Base-by-base conservation (phyloP, 2,888 invertebrate species). In the Pocota personata region DNA sequence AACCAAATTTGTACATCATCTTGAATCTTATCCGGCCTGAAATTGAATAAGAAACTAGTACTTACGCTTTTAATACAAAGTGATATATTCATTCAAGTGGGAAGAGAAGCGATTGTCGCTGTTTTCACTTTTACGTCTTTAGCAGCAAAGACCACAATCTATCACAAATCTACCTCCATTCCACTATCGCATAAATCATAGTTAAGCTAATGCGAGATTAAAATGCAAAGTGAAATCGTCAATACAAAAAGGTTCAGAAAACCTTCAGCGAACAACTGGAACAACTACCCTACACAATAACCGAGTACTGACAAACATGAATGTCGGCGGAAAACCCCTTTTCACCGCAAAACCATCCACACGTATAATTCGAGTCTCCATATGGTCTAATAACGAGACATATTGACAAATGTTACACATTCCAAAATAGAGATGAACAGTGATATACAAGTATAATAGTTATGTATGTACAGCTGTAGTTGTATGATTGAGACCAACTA, bases 381-480 rank as follows among this genome's bases (percentile, higher is more conserved):
- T 77, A 77, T 67, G 77, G 66, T 77, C 46, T 77, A 77, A 77
- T 77, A 67, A 67, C 58, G 58, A 35, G 58, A 58, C 67, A 60
- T 67, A 77, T 60, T 77, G 77, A 48, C 67, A 77, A 77, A 77
- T 67, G 67, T 16, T 60, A 60, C 77, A 67, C 58, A 76, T 67
- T 32, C 16, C 14, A n/a, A 75, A 75, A 57, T 19, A 58, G 57
- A 57, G 46, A 64, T 32, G 46, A 60, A 48, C 48, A 30, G 57
- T 57, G 64, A 58, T 67, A 57, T 58, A 35, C 50, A 8, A 0
- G 21, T 50, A 24, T 46, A n/a, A n/a, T 46, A 14, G 7, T 14
- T 62, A 14, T 32, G 6, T 10, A 48, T 43, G 14, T 48, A 48
- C 48, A 24, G 24, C n/a, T 46, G 32, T 35, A 24, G 24, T 7